Evolutionary conservation across 30 jellyfish, hydroid and myxozoan species (phyloP).

Genomic region (Cassiopea andromeda): DNA sequence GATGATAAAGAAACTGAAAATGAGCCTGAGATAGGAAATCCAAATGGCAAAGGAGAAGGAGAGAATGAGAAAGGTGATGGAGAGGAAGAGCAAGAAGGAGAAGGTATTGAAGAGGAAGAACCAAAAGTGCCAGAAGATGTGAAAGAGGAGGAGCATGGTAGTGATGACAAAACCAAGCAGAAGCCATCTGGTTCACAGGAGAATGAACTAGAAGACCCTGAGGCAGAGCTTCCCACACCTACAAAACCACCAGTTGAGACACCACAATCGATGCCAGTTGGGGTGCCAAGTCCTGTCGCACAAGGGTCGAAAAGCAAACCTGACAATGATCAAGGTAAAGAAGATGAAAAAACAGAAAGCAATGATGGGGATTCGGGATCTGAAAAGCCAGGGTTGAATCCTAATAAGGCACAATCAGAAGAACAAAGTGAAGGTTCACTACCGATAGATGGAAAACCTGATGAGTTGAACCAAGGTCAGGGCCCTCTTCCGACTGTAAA

Average conservation of each 20-base stretch:
- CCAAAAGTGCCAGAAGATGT: not conserved
- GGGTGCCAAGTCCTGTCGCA: not conserved
- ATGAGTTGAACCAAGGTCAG: conserved; percentile 1
- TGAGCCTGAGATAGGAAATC: not conserved
- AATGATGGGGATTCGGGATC: conserved; percentile 26
- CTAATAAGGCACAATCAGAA: conserved; percentile 26
- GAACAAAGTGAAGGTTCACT: conserved; percentile 1
- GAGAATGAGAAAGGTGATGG: conserved; percentile 14
- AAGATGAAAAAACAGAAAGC: not conserved
- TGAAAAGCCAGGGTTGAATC: conserved; percentile 7
- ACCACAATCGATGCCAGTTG: not conserved
- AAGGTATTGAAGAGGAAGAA: conserved; percentile 4
- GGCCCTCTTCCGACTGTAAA: not conserved
- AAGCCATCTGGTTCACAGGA: conserved; percentile 3
- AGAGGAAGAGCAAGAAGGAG: conserved; percentile 13
- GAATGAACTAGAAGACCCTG: conserved; percentile 31
- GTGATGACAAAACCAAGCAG: conserved; percentile 6
- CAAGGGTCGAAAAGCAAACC: not conserved
- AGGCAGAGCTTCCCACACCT: not conserved
- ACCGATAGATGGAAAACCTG: conserved; percentile 16
- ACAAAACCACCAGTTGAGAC: not conserved
- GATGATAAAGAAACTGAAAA: not conserved
- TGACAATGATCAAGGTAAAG: not conserved
- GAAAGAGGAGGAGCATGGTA: not conserved
- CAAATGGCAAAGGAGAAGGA: not conserved